phyloP scores from a whole-genome alignment of 2,888 invertebrate genomes.

The Suillia variegata region DNA sequence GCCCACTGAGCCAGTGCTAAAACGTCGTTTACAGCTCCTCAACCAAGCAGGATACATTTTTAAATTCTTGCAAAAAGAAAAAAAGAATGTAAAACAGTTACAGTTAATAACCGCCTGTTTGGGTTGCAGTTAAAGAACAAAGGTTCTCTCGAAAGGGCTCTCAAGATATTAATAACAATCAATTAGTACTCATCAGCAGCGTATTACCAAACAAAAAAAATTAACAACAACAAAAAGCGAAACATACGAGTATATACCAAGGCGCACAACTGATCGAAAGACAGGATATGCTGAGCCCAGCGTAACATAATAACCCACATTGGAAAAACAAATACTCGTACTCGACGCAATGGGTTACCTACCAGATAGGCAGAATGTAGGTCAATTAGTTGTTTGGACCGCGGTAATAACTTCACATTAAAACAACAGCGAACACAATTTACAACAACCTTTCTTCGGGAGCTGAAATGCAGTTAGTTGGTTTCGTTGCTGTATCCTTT shows the following conservation, averaged over 20 bases:
- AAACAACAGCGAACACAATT: background rate
- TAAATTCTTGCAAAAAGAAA: background rate
- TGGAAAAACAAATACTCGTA: background rate
- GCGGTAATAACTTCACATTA: background rate
- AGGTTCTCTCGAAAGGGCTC: background rate
- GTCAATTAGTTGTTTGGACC: background rate
- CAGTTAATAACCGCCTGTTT: background rate
- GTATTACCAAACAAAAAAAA: constrained; percentile 4
- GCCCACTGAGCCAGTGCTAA: too few relatives aligned
- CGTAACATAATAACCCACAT: constrained; percentile 1
- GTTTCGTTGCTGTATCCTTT: too few relatives aligned
- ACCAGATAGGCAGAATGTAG: background rate
- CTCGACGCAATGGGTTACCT: background rate
- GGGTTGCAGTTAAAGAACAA: too few relatives aligned
- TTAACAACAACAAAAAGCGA: too few relatives aligned
- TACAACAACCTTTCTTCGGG: background rate
- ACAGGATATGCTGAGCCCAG: background rate
- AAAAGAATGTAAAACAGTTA: constrained; percentile 10
- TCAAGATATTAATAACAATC: constrained; percentile 20
- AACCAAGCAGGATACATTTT: background rate
- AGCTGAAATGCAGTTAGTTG: too few relatives aligned
- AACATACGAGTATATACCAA: too few relatives aligned
- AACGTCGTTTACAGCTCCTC: too few relatives aligned
- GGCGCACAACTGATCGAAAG: background rate
- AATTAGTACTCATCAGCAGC: constrained; percentile 3